These are phyloP conservation scores for Ophthalmolycus amberensis DNA, from an alignment of 2,113 vertebrate genomes.

Conservation along the genomic window DNA sequence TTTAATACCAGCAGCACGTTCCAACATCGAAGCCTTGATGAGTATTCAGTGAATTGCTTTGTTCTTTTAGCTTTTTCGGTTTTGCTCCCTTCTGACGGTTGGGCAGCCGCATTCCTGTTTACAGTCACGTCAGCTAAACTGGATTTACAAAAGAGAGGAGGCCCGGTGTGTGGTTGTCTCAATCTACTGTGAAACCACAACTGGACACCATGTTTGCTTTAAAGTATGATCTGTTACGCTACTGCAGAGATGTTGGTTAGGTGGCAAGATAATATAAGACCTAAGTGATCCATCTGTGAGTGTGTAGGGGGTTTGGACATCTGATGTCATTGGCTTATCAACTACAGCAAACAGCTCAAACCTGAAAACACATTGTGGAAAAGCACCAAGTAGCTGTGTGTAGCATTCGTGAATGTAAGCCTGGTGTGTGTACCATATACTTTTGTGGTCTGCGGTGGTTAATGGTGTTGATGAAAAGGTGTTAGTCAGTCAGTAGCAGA, in stretches of 20 bases:
- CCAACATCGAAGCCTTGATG: neutral
- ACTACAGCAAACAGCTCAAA: slow-evolving; percentile 3
- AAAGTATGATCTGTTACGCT: neutral
- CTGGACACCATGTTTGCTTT: neutral
- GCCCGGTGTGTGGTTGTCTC: slow-evolving; percentile 38
- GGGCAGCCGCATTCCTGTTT: slow-evolving; percentile 65
- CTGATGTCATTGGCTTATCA: neutral
- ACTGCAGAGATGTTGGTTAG: neutral
- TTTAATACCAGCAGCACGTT: neutral
- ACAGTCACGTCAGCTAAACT: slow-evolving; percentile 67
- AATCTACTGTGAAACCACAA: slow-evolving; percentile 28
- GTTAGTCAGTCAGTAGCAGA: slow-evolving; percentile 21
- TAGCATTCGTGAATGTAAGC: neutral
- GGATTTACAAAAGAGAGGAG: slow-evolving; percentile 64
- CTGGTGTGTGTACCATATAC: neutral
- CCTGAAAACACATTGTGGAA: slow-evolving; percentile 6
- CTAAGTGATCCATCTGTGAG: neutral
- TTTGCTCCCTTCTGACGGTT: neutral
- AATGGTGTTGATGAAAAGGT: slow-evolving; percentile 26
- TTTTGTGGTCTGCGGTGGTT: slow-evolving; percentile 26
- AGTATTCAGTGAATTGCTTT: neutral
- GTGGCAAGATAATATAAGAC: neutral
- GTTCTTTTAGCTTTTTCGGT: neutral
- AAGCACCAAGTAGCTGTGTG: neutral
- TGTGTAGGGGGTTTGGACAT: neutral